A percentile compares a stretch with the other conserved stretches of the same genome.
phyloP scores from a whole-genome alignment of 2,888 invertebrate genomes.

The Apamea sordens region DNA sequence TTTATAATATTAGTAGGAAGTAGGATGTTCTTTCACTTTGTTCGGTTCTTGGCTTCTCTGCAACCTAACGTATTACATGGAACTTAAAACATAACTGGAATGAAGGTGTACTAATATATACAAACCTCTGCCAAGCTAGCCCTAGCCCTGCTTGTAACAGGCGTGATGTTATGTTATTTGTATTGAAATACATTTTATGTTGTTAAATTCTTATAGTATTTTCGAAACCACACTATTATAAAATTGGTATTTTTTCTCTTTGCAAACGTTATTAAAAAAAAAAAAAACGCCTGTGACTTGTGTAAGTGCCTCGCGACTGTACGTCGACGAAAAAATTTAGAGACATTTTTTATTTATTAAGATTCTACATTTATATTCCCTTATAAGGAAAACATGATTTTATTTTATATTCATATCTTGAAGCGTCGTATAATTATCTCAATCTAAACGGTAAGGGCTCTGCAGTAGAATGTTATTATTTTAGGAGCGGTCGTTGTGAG shows the following conservation, averaged over 20 bases:
- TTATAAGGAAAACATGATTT: constrained; percentile 42
- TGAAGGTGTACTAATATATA: neutral
- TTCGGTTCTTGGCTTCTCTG: no score
- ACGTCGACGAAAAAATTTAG: constrained; percentile 5
- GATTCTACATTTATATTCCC: constrained; percentile 21
- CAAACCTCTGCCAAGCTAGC: neutral
- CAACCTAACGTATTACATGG: neutral
- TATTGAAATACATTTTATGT: neutral
- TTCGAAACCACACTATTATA: neutral
- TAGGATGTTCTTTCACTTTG: no score
- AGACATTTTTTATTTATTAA: constrained; percentile 45
- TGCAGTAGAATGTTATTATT: constrained; percentile 28
- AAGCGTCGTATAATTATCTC: constrained; percentile 40
- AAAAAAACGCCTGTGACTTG: neutral
- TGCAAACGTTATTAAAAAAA: neutral
- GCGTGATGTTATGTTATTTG: neutral
- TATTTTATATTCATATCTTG: constrained; percentile 47
- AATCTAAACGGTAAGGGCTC: constrained; percentile 26
- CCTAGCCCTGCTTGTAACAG: neutral
- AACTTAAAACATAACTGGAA: neutral
- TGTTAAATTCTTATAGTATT: neutral
- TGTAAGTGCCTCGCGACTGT: neutral
- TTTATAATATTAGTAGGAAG: no score
- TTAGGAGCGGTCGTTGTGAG: constrained; percentile 5
- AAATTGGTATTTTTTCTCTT: neutral